Evolutionary conservation across 2,888 invertebrate genomes (phyloP).

Genomic region (Napeogenes sylphis): DNA sequence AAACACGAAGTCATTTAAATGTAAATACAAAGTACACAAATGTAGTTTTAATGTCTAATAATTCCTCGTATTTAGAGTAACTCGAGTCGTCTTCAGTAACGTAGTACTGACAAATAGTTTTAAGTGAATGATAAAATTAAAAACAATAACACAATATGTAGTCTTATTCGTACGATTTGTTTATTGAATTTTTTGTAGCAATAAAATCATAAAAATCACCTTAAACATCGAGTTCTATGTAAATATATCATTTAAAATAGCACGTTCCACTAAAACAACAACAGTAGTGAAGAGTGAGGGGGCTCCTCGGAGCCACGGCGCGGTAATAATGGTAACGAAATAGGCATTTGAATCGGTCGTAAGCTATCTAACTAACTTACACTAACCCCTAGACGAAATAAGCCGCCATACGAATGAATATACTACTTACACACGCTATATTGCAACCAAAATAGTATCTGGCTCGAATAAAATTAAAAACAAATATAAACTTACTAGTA

Average conservation of each 20-base stretch:
- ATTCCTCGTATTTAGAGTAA: no score
- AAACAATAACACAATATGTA: no score
- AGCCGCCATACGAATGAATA: conserved; percentile 14
- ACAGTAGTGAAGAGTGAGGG: background rate
- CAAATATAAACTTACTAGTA: conserved; percentile 32
- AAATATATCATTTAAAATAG: conserved; percentile 23
- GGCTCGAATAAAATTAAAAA: conserved; percentile 61
- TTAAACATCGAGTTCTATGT: conserved; percentile 1
- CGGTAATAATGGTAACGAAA: background rate
- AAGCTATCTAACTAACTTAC: conserved; percentile 17
- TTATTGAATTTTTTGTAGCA: background rate
- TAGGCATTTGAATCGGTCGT: conserved; percentile 1
- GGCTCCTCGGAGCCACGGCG: background rate
- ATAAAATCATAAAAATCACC: background rate
- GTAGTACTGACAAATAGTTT: no score
- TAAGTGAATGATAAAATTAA: no score
- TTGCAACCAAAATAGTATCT: conserved; percentile 55
- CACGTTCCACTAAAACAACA: conserved; percentile 9
- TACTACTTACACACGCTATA: conserved; percentile 28
- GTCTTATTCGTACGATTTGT: no score
- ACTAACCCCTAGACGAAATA: conserved; percentile 21
- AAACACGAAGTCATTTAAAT: no score
- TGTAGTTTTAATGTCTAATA: no score
- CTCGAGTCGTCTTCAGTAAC: no score
- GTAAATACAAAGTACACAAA: no score